These are phyloP conservation scores for Herpetotheres cachinnans DNA, from an alignment of 2,113 vertebrate species.

Conservation along the genomic window DNA sequence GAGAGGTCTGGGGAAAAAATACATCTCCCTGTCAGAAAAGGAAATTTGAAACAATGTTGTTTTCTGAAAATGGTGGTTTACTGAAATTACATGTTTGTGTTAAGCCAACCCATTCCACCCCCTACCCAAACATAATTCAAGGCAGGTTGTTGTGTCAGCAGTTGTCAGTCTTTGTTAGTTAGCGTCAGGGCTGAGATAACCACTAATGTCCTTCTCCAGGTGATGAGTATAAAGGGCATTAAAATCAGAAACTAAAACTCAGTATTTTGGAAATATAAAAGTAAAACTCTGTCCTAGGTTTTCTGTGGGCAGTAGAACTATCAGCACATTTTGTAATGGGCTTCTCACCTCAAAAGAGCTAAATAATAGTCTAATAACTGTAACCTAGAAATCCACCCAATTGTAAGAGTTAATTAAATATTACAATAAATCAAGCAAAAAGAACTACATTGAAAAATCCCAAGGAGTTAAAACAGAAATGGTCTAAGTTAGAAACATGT, in stretches of 20 bases:
- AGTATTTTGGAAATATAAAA: background rate
- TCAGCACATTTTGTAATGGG: background rate
- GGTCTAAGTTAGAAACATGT: background rate
- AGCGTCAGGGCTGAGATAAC: background rate
- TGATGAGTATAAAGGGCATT: background rate
- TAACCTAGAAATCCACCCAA: background rate
- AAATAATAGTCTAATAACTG: background rate
- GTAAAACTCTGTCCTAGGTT: background rate
- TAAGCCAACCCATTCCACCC: conserved; percentile 11
- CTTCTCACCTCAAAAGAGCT: background rate
- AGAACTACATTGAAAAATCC: background rate
- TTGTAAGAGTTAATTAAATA: conserved; percentile 8
- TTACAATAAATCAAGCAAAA: background rate
- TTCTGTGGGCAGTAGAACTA: background rate
- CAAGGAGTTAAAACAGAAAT: background rate
- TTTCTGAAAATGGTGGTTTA: conserved; percentile 35
- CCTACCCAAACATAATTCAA: conserved; percentile 27
- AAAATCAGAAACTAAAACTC: conserved; percentile 19
- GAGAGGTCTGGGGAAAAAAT: background rate
- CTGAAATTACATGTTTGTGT: conserved; percentile 40
- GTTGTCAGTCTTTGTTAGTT: conserved; percentile 53
- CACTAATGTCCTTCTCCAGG: conserved; percentile 17
- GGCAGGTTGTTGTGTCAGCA: conserved; percentile 38
- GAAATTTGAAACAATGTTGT: conserved; percentile 8
- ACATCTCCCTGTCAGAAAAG: background rate